phyloP scores from a whole-genome alignment of 2,797 vertebrate genomes.

The Eulemur albifrons region DNA sequence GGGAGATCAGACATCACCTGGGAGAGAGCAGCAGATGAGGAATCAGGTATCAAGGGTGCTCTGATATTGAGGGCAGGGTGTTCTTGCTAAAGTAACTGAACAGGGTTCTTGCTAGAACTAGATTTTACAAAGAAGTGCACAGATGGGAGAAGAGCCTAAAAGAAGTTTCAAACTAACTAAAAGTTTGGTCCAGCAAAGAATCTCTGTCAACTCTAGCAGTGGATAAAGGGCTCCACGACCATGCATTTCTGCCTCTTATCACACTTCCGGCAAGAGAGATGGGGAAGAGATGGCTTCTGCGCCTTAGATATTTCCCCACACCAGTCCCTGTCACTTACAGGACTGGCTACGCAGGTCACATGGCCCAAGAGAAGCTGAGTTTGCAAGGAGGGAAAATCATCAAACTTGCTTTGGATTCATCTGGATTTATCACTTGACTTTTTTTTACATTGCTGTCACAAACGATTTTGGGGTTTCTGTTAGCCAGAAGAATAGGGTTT shows the following conservation, averaged over 20 bases:
- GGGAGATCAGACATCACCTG: background rate
- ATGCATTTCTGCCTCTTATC: background rate
- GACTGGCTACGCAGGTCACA: background rate
- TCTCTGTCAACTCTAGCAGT: background rate
- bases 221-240: too few species aligned
- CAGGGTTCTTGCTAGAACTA: background rate
- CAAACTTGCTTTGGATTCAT: background rate
- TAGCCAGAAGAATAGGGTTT: background rate
- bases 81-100: background rate
- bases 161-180: background rate
- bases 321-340: too few species aligned
- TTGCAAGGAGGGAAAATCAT: background rate
- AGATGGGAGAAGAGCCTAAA: background rate
- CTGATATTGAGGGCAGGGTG: too few species aligned
- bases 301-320: background rate
- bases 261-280: too few species aligned
- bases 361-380: background rate
- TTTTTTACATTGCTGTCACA: background rate
- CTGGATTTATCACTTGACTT: background rate
- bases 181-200: background rate
- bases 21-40: background rate
- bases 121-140: background rate
- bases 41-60: background rate
- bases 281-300: too few species aligned
- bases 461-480: background rate